Base-by-base conservation (phyloP, 2,888 invertebrate species). In the Bursaphelenchus okinawaensis region DNA sequence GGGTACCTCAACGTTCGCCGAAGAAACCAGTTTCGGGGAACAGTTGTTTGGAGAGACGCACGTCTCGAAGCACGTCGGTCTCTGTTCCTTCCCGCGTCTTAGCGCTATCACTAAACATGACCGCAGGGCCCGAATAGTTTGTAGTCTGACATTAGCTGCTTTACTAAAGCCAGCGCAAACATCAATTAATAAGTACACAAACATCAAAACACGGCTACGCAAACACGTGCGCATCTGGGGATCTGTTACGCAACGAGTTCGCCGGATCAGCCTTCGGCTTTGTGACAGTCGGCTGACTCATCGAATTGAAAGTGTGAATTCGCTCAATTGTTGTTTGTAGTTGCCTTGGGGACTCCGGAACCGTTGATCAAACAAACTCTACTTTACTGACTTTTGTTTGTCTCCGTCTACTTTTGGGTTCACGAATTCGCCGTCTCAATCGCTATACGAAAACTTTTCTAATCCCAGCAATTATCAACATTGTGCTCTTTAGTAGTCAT, bases 91-190 rank as follows among this genome's bases (percentile, higher is more conserved):
- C 20, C n/a, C 20, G 19, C 16, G 8, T 23, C 55, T 22, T 24
- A 24, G 26, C 55, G 55, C 52, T 22, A 23, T 52, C 23, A 22
- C 20, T 20, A 20, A 55, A 16, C 55, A 26, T 55, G 27, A 22
- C 27, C 28, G 55, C 55, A 55, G 55, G 55, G 55, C 55, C 19
- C 27, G 28, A 20, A 55, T 55, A 55, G 23, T 23, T 55, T 26
- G 28, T 55, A 28, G 28, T 26, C 55, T 27, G 28, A n/a, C 55
- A 55, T 28, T n/a, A 55, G n/a, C 26, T 16, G 55, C n/a, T 20
- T 52, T 52, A 16, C 55, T 27, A 55, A 55, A 55, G n/a, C 27
- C 22, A 24, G 40, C 40, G 40, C 40, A 40, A 40, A 40, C 40
- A 40, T 40, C n/a, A 16, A 40, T 16, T 40, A 40, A 1, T 16